Evolutionary conservation across 2,113 vertebrate genomes (phyloP).

Genomic region (Planiliza haematocheilus): DNA sequence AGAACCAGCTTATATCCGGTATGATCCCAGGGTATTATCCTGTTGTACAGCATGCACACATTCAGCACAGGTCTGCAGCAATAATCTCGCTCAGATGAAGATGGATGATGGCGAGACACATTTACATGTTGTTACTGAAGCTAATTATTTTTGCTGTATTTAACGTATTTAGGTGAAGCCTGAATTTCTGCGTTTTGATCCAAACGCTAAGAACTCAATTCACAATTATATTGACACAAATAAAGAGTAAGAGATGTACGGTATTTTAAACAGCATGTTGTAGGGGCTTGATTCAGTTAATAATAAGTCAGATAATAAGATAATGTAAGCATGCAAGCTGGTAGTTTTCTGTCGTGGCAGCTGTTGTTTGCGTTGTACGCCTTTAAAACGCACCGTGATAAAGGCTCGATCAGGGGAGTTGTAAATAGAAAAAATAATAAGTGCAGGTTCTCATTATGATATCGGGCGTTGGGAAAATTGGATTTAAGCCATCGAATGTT

Average conservation of each 20-base stretch:
- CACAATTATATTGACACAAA: too few species aligned
- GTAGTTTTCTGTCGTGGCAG: too few species aligned
- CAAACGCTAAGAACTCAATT: neutral
- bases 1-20: conserved; percentile 48
- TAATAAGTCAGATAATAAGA: too few species aligned
- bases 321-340: too few species aligned
- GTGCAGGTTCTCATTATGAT: conserved; percentile 1
- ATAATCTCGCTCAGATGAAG: conserved; percentile 30
- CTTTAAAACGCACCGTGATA: neutral
- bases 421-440: neutral
- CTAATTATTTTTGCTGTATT: conserved; percentile 16
- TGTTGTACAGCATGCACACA: conserved; percentile 22
- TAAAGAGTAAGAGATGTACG: too few species aligned
- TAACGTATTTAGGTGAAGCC: neutral
- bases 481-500: neutral
- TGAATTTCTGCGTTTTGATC: conserved; percentile 9
- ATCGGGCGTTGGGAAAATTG: neutral
- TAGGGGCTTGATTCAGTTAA: too few species aligned
- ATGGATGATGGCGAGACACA: conserved; percentile 24
- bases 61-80: conserved; percentile 24
- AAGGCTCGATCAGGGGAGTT: neutral
- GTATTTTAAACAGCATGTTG: too few species aligned
- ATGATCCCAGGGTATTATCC: conserved; percentile 49
- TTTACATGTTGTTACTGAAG: neutral
- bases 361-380: too few species aligned